Conservation (phyloP, 2,113 vertebrate genomes). For the Lepisosteus oculatus region DNA sequence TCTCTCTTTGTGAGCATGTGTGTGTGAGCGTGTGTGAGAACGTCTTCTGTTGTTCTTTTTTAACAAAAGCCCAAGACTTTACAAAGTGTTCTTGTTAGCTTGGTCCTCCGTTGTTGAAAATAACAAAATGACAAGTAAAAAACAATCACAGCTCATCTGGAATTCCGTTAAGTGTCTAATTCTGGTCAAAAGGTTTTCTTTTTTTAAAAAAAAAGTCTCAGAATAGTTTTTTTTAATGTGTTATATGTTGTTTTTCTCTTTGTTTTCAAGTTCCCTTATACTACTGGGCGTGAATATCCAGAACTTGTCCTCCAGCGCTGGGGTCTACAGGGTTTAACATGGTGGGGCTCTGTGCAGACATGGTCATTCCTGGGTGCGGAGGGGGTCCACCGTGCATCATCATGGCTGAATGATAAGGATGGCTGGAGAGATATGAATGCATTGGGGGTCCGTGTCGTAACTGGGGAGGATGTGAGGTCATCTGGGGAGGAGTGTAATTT, state of each 20-base stretch:
- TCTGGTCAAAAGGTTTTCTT: slow-evolving; percentile 86
- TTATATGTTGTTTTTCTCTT: slow-evolving; percentile 52
- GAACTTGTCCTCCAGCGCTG: slow-evolving; percentile 85
- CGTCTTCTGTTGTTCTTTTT: slow-evolving; percentile 76
- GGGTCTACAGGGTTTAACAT: slow-evolving; percentile 82
- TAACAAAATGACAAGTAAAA: slow-evolving; percentile 89
- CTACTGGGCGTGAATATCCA: slow-evolving; percentile 93
- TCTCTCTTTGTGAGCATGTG: slow-evolving; percentile 22
- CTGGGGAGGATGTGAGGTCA: slow-evolving; percentile 84
- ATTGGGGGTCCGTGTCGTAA: slow-evolving; percentile 84
- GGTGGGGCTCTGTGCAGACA: slow-evolving; percentile 91
- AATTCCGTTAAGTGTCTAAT: slow-evolving; percentile 94
- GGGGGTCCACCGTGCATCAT: slow-evolving; percentile 94
- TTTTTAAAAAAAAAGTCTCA: slow-evolving; percentile 86
- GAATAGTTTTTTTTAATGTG: slow-evolving; percentile 78
- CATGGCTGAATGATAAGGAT: slow-evolving; percentile 85
- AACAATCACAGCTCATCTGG: slow-evolving; percentile 98
- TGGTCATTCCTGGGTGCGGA: slow-evolving; percentile 86
- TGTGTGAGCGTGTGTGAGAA: slow-evolving; percentile 47
- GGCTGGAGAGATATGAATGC: slow-evolving; percentile 82
- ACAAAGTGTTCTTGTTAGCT: slow-evolving; percentile 91
- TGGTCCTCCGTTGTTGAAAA: slow-evolving; percentile 96
- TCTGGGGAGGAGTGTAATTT: slow-evolving; percentile 87
- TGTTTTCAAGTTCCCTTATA: slow-evolving; percentile 85
- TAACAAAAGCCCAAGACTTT: slow-evolving; percentile 91